These are phyloP conservation scores for Metopia argyrocephala DNA, from an alignment of 2,888 invertebrate genomes.

Conservation along the genomic window DNA sequence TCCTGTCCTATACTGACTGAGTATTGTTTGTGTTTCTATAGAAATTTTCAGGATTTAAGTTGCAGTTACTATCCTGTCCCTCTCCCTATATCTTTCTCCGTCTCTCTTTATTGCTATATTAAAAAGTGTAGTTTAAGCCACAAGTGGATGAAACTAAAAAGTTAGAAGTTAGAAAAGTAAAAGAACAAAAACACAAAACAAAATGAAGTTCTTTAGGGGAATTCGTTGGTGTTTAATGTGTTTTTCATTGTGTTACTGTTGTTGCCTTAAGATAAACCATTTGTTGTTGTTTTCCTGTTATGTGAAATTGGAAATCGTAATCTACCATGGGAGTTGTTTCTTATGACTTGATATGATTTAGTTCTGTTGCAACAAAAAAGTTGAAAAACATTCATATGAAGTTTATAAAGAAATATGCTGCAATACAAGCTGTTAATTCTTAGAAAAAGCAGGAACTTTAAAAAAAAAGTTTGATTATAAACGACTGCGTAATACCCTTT, in stretches of 20 bases:
- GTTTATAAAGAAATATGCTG: neutral
- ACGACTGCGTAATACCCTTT: no score
- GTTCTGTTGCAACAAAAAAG: neutral
- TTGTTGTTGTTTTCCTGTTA: conserved; percentile 18
- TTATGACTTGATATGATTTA: neutral
- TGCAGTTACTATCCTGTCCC: neutral
- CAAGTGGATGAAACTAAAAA: conserved; percentile 5
- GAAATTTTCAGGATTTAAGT: neutral
- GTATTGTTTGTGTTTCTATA: neutral
- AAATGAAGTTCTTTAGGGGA: conserved; percentile 25
- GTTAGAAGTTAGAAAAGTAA: neutral
- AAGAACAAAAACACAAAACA: neutral
- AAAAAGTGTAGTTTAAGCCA: conserved; percentile 34
- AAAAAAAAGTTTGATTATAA: no score
- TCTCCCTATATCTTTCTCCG: neutral
- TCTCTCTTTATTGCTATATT: neutral
- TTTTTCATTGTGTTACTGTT: conserved; percentile 1
- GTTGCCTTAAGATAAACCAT: conserved; percentile 9
- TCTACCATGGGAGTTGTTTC: neutral
- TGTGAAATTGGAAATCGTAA: neutral
- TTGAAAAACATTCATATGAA: neutral
- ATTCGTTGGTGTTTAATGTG: conserved; percentile 29
- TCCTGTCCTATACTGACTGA: conserved; percentile 41
- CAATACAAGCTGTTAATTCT: neutral
- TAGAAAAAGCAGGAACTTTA: neutral